These are phyloP conservation scores for Tineola bisselliella DNA, from an alignment of 2,888 invertebrate species.

Conservation along the genomic window DNA sequence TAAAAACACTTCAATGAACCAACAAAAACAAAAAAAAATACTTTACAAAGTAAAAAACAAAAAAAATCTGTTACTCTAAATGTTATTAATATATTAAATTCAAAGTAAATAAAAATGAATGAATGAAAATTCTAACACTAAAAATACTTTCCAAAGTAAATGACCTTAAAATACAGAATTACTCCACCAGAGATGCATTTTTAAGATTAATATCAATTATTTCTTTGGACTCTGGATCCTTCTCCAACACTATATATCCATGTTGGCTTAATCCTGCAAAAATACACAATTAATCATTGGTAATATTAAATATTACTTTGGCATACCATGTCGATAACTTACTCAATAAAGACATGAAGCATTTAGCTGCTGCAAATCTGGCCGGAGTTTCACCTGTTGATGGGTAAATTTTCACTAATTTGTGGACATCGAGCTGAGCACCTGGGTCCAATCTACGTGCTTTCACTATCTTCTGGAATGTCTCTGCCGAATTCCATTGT, in stretches of 20 bases:
- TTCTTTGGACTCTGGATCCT: constrained; percentile 35
- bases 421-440: constrained; percentile 20
- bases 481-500: constrained; percentile 50
- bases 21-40: too few relatives aligned
- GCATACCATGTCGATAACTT: constrained; percentile 20
- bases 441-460: constrained; percentile 22
- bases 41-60: too few relatives aligned
- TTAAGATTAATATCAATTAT: constrained; percentile 31
- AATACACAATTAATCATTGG: not conserved
- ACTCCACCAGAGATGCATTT: too few relatives aligned
- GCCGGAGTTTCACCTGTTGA: constrained; percentile 30
- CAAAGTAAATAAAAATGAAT: too few relatives aligned
- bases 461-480: constrained; percentile 41
- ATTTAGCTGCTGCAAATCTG: constrained; percentile 36
- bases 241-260: constrained; percentile 34
- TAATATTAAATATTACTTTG: not conserved
- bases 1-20: too few relatives aligned
- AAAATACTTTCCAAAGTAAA: too few relatives aligned
- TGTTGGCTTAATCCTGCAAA: constrained; percentile 44
- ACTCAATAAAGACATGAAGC: constrained; percentile 51
- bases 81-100: too few relatives aligned
- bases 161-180: too few relatives aligned
- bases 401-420: constrained; percentile 26
- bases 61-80: too few relatives aligned
- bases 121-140: too few relatives aligned